These are phyloP conservation scores for Notamacropus eugenii DNA, from an alignment of 2,797 vertebrate genomes.

Conservation along the genomic window DNA sequence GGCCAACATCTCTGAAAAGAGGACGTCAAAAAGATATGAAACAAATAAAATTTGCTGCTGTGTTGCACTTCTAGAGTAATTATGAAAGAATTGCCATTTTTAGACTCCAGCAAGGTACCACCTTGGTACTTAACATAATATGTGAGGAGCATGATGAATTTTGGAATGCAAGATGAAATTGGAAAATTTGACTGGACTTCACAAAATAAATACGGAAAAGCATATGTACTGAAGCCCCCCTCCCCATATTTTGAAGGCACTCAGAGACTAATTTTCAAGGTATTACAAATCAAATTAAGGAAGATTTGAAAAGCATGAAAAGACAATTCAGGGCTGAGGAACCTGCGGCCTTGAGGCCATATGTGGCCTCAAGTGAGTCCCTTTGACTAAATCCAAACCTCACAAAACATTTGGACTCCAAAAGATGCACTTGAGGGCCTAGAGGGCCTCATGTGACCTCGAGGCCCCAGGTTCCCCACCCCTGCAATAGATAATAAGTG, in stretches of 20 bases:
- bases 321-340: neutral
- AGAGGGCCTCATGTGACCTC: no score
- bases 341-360: no score
- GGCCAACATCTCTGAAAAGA: neutral
- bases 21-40: neutral
- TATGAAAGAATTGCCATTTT: neutral
- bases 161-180: neutral
- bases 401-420: no score
- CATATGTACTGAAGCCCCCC: neutral
- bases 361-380: no score
- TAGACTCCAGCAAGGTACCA: neutral
- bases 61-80: neutral
- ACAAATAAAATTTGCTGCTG: neutral
- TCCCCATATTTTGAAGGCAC: neutral
- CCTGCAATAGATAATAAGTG: neutral
- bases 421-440: no score
- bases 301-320: neutral
- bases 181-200: neutral
- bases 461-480: no score
- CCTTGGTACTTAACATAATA: neutral
- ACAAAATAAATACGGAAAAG: neutral
- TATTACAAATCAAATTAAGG: neutral
- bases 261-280: neutral
- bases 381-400: no score
- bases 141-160: neutral